These are phyloP conservation scores for Scyliorhinus canicula DNA, from an alignment of 2,797 vertebrate genomes.

Conservation along the genomic window DNA sequence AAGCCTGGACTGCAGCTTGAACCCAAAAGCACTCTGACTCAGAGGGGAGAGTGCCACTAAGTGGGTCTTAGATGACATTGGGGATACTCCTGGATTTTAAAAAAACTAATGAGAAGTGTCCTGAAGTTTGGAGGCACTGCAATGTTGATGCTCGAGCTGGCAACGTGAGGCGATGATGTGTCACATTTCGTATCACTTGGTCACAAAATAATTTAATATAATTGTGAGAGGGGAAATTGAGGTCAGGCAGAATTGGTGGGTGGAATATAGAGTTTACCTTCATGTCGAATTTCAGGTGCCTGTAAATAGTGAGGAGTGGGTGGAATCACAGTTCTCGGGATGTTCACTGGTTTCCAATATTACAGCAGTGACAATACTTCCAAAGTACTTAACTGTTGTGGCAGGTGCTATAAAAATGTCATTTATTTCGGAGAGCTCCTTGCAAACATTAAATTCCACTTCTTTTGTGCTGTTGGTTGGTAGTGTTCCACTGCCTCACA, in stretches of 20 bases:
- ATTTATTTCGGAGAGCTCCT: background rate
- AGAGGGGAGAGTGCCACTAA: background rate
- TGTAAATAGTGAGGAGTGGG: too few relatives aligned
- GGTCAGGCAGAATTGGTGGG: background rate
- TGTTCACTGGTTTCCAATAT: background rate
- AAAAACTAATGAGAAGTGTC: too few relatives aligned
- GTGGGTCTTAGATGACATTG: background rate
- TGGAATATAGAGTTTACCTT: background rate
- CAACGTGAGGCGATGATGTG: background rate
- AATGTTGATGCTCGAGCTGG: background rate
- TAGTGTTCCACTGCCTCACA: background rate
- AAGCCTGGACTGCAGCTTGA: background rate
- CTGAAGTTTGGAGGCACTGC: background rate
- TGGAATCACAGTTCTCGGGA: background rate
- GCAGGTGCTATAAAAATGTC: too few relatives aligned
- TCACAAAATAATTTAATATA: background rate
- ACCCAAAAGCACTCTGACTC: background rate
- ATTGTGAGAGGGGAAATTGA: background rate
- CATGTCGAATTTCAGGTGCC: background rate
- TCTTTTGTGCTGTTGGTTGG: background rate
- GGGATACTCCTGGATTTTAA: background rate
- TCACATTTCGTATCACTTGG: background rate
- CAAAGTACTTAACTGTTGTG: background rate
- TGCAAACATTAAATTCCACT: background rate
- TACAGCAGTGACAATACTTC: background rate